A percentile compares a stretch with the other conserved stretches of the same genome.
Evolutionary conservation across 2,113 vertebrate genomes (phyloP).

Genomic region (Pomatorhinus ruficollis): DNA sequence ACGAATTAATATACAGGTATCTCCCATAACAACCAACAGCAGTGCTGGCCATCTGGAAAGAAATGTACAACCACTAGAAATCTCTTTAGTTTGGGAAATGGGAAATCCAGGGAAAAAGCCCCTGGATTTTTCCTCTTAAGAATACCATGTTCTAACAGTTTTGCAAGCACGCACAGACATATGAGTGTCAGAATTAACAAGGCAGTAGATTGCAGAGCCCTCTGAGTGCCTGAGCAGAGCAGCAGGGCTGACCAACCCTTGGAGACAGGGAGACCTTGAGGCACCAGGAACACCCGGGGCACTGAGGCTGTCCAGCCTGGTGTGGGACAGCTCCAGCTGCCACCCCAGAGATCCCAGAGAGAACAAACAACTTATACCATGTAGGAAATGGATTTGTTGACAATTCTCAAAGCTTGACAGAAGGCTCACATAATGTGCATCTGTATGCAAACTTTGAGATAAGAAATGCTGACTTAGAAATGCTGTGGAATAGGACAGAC

Average conservation of each 20-base stretch:
- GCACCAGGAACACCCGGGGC: not conserved
- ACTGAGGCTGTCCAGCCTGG: not conserved
- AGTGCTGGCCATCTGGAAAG: not conserved
- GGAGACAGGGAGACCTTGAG: no score
- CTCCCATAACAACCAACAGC: no score
- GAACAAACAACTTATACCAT: fast-evolving
- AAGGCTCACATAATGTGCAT: no score
- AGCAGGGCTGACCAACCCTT: not conserved
- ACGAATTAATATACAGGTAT: no score
- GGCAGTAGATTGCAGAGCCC: not conserved
- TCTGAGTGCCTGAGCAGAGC: not conserved
- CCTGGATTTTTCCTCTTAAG: not conserved
- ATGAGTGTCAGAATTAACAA: not conserved
- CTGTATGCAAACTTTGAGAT: no score
- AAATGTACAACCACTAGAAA: not conserved
- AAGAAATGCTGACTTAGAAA: no score
- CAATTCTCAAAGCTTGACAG: no score
- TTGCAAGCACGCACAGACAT: not conserved
- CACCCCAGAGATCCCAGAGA: not conserved
- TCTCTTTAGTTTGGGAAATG: not conserved
- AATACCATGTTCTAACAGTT: not conserved
- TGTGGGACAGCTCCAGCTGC: not conserved
- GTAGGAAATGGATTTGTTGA: no score
- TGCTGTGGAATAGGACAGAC: no score
- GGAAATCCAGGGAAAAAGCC: not conserved